These are phyloP conservation scores for Cotesia glomerata DNA, from an alignment of 1,140 invertebrate genomes.

Conservation along the genomic window DNA sequence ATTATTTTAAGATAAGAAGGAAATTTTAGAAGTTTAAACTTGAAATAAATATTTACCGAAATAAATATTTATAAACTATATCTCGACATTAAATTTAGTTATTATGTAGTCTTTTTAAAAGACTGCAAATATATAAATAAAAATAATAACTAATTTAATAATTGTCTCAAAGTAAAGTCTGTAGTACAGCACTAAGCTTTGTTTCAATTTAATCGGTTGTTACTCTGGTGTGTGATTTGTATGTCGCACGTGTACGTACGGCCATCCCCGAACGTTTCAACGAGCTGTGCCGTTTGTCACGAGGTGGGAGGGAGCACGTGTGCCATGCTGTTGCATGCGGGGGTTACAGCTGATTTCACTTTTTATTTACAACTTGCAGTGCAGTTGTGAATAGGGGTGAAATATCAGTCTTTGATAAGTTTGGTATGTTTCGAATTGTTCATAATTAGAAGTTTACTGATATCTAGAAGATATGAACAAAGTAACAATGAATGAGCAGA, in stretches of 20 bases:
- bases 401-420: slow-evolving; percentile 17
- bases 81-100: too few species aligned
- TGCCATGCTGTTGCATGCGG: background rate
- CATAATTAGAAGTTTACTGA: background rate
- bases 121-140: too few species aligned
- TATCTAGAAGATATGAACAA: background rate
- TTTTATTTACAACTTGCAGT: slow-evolving; percentile 21
- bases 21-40: too few species aligned
- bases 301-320: slow-evolving; percentile 18
- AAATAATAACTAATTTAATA: background rate
- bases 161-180: slow-evolving; percentile 18
- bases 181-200: slow-evolving; percentile 22
- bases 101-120: too few species aligned
- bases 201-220: background rate
- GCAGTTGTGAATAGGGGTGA: background rate
- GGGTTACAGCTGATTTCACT: slow-evolving; percentile 11
- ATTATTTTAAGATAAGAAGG: too few species aligned
- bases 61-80: background rate
- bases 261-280: slow-evolving; percentile 12
- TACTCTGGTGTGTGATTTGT: background rate
- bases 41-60: too few species aligned
- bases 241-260: slow-evolving; percentile 20
- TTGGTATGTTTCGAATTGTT: slow-evolving; percentile 1
- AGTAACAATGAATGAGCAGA: slow-evolving; percentile 13
- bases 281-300: slow-evolving; percentile 7